Percentiles rank a stretch among this genome's conserved stretches.
Evolutionary conservation across 2,113 vertebrate species (phyloP).

Genomic region (Gavia stellata): DNA sequence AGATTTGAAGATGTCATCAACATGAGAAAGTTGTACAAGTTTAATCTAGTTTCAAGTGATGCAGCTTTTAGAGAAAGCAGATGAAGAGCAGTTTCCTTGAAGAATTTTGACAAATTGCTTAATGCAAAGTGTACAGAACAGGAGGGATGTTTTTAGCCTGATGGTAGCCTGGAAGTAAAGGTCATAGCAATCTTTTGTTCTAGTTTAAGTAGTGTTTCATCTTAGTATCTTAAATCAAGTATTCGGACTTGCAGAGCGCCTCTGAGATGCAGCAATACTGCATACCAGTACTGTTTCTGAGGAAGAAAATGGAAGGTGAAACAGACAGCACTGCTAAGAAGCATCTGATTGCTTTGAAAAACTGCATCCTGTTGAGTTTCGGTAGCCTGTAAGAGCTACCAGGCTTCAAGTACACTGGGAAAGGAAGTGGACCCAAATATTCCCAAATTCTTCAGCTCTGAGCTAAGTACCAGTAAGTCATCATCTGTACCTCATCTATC

Average conservation of each 20-base stretch:
- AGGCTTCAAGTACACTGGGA: not conserved
- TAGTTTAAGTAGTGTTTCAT: not conserved
- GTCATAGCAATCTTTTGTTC: not conserved
- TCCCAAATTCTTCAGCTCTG: not conserved
- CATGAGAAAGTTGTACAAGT: not conserved
- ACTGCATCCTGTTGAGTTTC: not conserved
- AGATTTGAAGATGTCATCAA: not conserved
- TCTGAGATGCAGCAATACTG: not conserved
- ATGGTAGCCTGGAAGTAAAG: not conserved
- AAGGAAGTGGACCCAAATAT: not conserved
- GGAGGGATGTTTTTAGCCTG: not conserved
- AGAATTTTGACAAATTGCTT: not conserved
- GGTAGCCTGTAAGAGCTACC: not conserved
- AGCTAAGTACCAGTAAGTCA: not conserved
- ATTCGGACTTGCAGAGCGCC: not conserved
- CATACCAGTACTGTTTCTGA: not conserved
- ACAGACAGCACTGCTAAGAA: not conserved
- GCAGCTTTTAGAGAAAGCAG: not conserved
- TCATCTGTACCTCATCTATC: accelerated
- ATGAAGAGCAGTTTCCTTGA: not conserved
- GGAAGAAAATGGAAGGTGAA: not conserved
- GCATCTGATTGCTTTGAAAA: not conserved
- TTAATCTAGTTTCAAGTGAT: not conserved
- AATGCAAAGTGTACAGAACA: not conserved
- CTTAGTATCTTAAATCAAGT: not conserved